Evolutionary conservation across 2,888 invertebrate species (phyloP).

Genomic region (Ophion ventricosus): DNA sequence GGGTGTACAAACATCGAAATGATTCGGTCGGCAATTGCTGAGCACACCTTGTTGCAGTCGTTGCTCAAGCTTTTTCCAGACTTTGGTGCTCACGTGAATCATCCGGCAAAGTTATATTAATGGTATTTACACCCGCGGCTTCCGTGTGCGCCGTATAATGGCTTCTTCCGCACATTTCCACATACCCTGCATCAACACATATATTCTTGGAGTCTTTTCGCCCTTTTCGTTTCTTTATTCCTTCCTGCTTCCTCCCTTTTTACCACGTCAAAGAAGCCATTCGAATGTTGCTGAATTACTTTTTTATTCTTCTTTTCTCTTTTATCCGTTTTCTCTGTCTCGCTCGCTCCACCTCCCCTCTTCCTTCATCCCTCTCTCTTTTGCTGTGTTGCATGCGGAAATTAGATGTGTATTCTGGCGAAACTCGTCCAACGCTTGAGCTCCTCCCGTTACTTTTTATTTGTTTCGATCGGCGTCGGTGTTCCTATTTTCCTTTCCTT

Average conservation of each 20-base stretch:
- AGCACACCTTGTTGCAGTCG: slow-evolving; percentile 2
- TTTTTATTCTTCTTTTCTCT: slow-evolving; percentile 2
- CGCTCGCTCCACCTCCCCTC: neutral
- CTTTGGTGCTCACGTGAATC: slow-evolving; percentile 71
- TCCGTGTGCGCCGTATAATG: slow-evolving; percentile 46
- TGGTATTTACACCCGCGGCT: slow-evolving; percentile 74
- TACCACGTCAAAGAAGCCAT: slow-evolving; percentile 36
- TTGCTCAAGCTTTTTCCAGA: slow-evolving; percentile 31
- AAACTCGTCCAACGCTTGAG: neutral
- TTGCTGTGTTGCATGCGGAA: neutral
- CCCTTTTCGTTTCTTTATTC: neutral
- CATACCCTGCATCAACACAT: slow-evolving; percentile 19
- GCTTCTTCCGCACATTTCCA: slow-evolving; percentile 42
- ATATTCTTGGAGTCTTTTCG: slow-evolving; percentile 11
- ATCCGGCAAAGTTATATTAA: slow-evolving; percentile 78
- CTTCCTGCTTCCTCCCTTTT: slow-evolving; percentile 14
- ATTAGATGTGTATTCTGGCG: neutral
- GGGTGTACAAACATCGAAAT: neutral
- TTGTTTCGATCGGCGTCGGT: neutral
- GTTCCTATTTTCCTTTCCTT: neutral
- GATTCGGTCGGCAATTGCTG: neutral
- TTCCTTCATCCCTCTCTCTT: neutral
- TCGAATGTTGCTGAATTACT: slow-evolving; percentile 41
- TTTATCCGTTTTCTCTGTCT: neutral
- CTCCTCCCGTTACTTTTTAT: neutral